Evolutionary conservation across 2,797 vertebrate genomes (phyloP), one percentile per base, ranked within the genome.

Genomic region (Denticeps clupeoides): DNA sequence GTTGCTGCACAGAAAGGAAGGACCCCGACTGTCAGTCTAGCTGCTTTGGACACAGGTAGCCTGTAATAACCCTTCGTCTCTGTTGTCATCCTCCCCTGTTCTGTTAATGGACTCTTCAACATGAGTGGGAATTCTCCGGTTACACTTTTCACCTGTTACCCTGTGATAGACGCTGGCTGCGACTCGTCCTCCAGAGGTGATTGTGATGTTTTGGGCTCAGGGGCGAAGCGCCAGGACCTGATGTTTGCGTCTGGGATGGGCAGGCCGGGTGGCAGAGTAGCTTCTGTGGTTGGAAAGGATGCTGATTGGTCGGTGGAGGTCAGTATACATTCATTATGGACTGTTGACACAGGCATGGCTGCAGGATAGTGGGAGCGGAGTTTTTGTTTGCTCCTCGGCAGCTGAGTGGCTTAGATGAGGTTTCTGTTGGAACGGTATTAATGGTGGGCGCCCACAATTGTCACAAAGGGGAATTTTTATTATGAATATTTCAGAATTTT

Each of bases 181-280:
- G 47, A 22, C 15, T 13, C 21, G 4, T 41, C 24, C 45, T 42
- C 29, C 27, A 12, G 41, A 45, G 51, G 41, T 24, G 10, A 44
- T 31, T 19, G 35, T 38, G 38, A 23, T 53, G 49, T 55, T 59
- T 15, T 46, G 35, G 43, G 43, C 48, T 29, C 15, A 43, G 24
- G 55, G 13, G 44, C 38, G n/a, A 51, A 59, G 28, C 51, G 49
- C 41, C 55, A 38, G 29, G 19, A 40, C 47, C 40, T 29, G 16
- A 5, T 55, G 58, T 55, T 60, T 51, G 48, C 51, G 43, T 60
- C 48, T 51, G 40, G 44, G 35, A 47, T 55, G 47, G 48, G 51
- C 32, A 56, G 9, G 32, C 29, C 4, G 9, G 22, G 24, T 50
- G 31, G 15, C 12, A 28, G 27, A 7, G n/a, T 12, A 28, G 28